Conservation (phyloP, 2,113 vertebrate species). For the Ammodytes dubius region DNA sequence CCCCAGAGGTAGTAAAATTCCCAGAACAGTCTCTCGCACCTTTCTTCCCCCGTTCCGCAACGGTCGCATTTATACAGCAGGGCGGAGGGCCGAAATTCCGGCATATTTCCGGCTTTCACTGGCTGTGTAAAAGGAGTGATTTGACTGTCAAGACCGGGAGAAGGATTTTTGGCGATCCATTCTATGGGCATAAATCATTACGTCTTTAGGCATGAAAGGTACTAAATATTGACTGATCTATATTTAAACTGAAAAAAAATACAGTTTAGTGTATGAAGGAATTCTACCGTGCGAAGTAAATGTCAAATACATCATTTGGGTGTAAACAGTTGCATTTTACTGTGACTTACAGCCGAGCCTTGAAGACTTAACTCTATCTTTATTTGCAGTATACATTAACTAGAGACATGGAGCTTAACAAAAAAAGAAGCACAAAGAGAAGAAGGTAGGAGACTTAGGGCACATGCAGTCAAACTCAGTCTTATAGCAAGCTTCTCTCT, state of each 20-base stretch:
- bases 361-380: conserved; percentile 34
- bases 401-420: conserved; percentile 33
- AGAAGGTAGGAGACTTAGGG: conserved; percentile 10
- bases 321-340: conserved; percentile 59
- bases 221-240: conserved; percentile 12
- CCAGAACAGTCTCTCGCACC: no score
- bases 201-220: not conserved
- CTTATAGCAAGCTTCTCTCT: conserved; percentile 32
- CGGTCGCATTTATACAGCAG: no score
- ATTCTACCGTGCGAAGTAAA: not conserved
- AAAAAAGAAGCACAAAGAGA: conserved; percentile 11
- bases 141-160: not conserved
- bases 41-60: no score
- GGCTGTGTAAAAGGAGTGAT: not conserved
- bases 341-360: conserved; percentile 33
- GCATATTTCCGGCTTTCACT: no score
- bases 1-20: no score
- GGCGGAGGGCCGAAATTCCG: no score
- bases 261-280: not conserved
- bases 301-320: conserved; percentile 23
- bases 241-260: not conserved
- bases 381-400: conserved; percentile 47
- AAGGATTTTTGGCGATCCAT: not conserved
- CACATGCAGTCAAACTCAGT: conserved; percentile 33
- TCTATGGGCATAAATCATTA: not conserved